These are phyloP conservation scores for Cariama cristata DNA, from an alignment of 2,113 vertebrate genomes.

Conservation along the genomic window DNA sequence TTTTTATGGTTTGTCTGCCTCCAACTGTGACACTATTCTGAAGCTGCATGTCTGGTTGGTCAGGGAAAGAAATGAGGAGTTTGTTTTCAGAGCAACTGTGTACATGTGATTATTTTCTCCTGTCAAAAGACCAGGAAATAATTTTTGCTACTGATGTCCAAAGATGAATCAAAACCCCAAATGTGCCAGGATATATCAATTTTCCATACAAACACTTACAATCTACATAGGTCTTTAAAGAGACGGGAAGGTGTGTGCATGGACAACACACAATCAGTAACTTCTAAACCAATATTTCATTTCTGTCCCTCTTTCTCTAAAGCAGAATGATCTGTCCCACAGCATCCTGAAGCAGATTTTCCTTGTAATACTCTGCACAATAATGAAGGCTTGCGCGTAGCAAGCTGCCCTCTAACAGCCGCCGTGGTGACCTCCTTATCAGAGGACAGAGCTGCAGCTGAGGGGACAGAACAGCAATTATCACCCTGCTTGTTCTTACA, in stretches of 20 bases:
- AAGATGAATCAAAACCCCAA: neutral
- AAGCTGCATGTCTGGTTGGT: neutral
- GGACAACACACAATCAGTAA: neutral
- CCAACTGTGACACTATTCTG: neutral
- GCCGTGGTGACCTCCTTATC: neutral
- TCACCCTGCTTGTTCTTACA: neutral
- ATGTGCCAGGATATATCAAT: neutral
- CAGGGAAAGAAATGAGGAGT: neutral
- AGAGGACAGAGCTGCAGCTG: neutral
- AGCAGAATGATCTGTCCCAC: neutral
- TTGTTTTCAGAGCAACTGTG: neutral
- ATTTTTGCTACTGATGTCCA: neutral
- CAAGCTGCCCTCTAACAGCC: neutral
- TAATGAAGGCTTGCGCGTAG: neutral
- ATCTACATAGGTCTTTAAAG: neutral
- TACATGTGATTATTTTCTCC: neutral
- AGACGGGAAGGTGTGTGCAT: neutral
- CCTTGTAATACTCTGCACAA: neutral
- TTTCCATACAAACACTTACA: neutral
- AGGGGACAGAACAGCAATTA: neutral
- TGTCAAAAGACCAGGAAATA: neutral
- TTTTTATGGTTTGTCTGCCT: neutral
- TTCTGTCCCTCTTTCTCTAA: neutral
- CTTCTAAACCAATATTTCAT: neutral
- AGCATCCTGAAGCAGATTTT: neutral